Percentiles rank a stretch among this genome's conserved stretches.
Conservation (phyloP, 2,888 invertebrate species). For the Pomacea canaliculata region DNA sequence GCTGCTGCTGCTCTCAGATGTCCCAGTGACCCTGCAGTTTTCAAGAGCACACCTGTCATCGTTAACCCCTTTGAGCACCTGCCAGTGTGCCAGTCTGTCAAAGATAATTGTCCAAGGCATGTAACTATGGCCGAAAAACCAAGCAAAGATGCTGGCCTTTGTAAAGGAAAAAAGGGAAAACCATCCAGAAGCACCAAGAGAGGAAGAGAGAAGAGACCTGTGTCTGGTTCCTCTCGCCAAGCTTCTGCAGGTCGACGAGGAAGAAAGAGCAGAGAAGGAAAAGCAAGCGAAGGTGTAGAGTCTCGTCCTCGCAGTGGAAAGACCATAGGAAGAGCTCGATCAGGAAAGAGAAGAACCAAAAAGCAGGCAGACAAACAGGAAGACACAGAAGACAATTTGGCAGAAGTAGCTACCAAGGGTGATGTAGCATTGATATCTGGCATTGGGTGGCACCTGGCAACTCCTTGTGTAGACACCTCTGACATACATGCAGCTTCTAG, state of each 20-base stretch:
- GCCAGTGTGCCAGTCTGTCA: slow-evolving; percentile 28
- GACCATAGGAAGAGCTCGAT: slow-evolving; percentile 38
- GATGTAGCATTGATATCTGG: slow-evolving; percentile 61
- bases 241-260: slow-evolving; percentile 45
- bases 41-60: slow-evolving; percentile 52
- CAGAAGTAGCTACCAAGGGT: slow-evolving; percentile 44
- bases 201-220: slow-evolving; percentile 29
- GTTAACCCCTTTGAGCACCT: slow-evolving; percentile 61
- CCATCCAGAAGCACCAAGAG: slow-evolving; percentile 45
- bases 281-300: slow-evolving; percentile 34
- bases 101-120: slow-evolving; percentile 26
- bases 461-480: slow-evolving; percentile 54
- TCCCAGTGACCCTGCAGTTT: slow-evolving; percentile 8
- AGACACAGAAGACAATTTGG: slow-evolving; percentile 27
- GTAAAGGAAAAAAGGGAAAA: slow-evolving; percentile 42
- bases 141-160: slow-evolving; percentile 37
- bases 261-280: slow-evolving; percentile 47
- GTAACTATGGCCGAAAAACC: slow-evolving; percentile 42
- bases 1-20: background rate
- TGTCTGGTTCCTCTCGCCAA: slow-evolving; percentile 40
- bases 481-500: slow-evolving; percentile 49
- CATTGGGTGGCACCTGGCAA: slow-evolving; percentile 62
- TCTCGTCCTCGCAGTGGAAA: slow-evolving; percentile 54
- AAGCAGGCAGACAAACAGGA: slow-evolving; percentile 37
- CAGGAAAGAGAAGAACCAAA: slow-evolving; percentile 45